Evolutionary conservation across 53 echinoderm and acorn worm genomes (phyloP).

Genomic region (Pentamera pediparva): DNA sequence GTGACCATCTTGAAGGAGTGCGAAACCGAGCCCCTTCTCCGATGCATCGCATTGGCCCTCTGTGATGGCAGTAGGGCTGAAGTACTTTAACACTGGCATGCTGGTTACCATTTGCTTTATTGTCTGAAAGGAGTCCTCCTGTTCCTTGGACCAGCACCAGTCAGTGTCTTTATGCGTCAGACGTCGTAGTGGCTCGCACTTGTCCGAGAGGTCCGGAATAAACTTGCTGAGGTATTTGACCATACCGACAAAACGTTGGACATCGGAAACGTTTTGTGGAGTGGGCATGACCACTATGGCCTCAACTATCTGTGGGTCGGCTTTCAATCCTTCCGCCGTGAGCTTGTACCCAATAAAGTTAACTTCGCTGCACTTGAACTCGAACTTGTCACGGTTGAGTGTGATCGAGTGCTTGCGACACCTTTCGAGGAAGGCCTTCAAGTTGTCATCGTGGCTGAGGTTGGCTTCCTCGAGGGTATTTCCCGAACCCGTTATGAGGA

Average conservation of each 20-base stretch:
- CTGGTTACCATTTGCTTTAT: constrained; percentile 25
- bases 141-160: constrained; percentile 46
- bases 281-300: constrained; percentile 35
- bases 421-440: constrained; percentile 30
- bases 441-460: constrained; percentile 38
- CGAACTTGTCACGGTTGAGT: constrained; percentile 40
- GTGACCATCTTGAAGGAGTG: constrained; percentile 39
- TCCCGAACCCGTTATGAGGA: constrained; percentile 46
- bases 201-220: constrained; percentile 43
- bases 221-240: constrained; percentile 60
- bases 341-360: constrained; percentile 38
- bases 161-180: constrained; percentile 36
- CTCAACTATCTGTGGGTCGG: constrained; percentile 35
- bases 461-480: constrained; percentile 30
- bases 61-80: constrained; percentile 25
- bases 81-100: constrained; percentile 50
- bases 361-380: constrained; percentile 22
- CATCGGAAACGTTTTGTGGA: constrained; percentile 36
- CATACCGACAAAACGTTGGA: constrained; percentile 57
- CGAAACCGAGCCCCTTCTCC: constrained; percentile 47
- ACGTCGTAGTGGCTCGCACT: constrained; percentile 36
- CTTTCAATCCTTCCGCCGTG: constrained; percentile 9
- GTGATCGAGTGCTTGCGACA: constrained; percentile 39
- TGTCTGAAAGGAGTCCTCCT: background rate
- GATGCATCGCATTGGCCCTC: constrained; percentile 59